A percentile compares a stretch with the other conserved stretches of the same genome.
Evolutionary conservation across 2,113 vertebrate genomes (phyloP).

Genomic region (Scophthalmus maximus): DNA sequence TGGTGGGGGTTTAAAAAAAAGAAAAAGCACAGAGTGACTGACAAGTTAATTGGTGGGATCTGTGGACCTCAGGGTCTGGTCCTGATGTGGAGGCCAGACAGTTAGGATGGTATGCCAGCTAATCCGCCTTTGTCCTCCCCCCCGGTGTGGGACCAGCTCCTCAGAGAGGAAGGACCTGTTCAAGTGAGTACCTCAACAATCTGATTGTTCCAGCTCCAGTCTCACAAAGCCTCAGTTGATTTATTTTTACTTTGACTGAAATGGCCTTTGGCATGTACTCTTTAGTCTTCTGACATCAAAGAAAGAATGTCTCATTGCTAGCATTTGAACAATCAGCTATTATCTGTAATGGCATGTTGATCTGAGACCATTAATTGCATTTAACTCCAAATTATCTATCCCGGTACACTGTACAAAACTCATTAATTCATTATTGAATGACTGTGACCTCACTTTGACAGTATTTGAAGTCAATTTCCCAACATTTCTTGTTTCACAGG

Average conservation of each 20-base stretch:
- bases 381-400: constrained; percentile 31
- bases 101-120: constrained; percentile 73
- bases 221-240: constrained; percentile 53
- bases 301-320: constrained; percentile 34
- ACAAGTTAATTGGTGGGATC: constrained; percentile 83
- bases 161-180: constrained; percentile 67
- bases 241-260: constrained; percentile 44
- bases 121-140: constrained; percentile 77
- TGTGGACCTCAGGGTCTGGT: constrained; percentile 69
- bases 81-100: constrained; percentile 76
- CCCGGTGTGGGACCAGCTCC: constrained; percentile 58
- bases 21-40: constrained; percentile 75
- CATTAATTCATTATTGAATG: constrained; percentile 35
- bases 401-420: constrained; percentile 30
- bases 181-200: constrained; percentile 63
- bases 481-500: not conserved
- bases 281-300: constrained; percentile 41
- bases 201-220: constrained; percentile 66
- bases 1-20: constrained; percentile 14
- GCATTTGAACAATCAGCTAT: constrained; percentile 17
- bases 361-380: constrained; percentile 39
- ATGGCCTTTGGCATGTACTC: constrained; percentile 38
- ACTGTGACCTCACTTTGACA: not conserved
- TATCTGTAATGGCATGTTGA: constrained; percentile 45
- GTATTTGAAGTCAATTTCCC: not conserved